A percentile compares a stretch with the other conserved stretches of the same genome.
Evolutionary conservation across 2,888 invertebrate species (phyloP).

Genomic region (Sinelater perroti): DNA sequence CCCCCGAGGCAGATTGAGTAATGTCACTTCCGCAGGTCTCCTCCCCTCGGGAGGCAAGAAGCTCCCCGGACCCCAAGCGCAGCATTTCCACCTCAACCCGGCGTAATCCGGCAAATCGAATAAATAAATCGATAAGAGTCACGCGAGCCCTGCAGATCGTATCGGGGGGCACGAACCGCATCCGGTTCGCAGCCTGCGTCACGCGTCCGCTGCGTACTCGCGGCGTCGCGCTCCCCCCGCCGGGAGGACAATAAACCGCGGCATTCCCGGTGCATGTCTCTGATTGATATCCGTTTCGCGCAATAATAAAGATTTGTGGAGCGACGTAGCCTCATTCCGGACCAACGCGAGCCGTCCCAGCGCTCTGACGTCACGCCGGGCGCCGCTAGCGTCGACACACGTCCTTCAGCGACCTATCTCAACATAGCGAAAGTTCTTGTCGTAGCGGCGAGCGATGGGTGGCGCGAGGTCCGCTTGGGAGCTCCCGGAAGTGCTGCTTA

Average conservation of each 20-base stretch:
- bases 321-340: constrained; percentile 58
- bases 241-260: constrained; percentile 4
- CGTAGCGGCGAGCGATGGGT: not conserved
- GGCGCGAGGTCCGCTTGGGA: too few species aligned
- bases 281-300: constrained; percentile 45
- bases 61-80: too few species aligned
- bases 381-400: constrained; percentile 10
- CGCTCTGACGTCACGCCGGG: constrained; percentile 19
- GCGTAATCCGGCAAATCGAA: constrained; percentile 10
- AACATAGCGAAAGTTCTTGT: constrained; percentile 38
- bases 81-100: too few species aligned
- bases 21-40: too few species aligned
- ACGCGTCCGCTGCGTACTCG: not conserved
- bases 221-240: not conserved
- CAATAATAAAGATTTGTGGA: constrained; percentile 45
- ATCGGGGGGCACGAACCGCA: not conserved
- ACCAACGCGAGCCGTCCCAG: constrained; percentile 26
- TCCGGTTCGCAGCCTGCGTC: not conserved
- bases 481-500: too few species aligned
- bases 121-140: constrained; percentile 23
- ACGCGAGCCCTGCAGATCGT: constrained; percentile 1
- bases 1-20: constrained; percentile 36
- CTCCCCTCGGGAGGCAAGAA: too few species aligned
- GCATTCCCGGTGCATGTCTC: constrained; percentile 17
- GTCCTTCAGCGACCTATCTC: constrained; percentile 39